A percentile compares a stretch with the other conserved stretches of the same genome.
Conservation (phyloP, 2,888 invertebrate species). For the Oeneis ivallda region DNA sequence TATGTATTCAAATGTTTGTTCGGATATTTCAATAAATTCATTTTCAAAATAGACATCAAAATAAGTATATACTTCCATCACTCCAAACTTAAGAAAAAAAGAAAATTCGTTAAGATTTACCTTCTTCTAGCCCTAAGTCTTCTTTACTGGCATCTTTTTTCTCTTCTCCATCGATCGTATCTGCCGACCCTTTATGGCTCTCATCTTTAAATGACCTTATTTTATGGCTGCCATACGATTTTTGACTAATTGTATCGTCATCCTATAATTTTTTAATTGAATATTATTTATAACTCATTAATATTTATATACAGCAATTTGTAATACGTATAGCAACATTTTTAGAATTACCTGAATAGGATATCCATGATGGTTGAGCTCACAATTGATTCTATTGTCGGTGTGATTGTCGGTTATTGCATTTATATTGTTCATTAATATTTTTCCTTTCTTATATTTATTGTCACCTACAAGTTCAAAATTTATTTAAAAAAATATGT, state of each 20-base stretch:
- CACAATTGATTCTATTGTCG: constrained; percentile 88
- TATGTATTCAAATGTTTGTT: too few species aligned
- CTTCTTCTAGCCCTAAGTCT: constrained; percentile 92
- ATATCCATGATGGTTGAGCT: constrained; percentile 87
- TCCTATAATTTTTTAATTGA: constrained; percentile 67
- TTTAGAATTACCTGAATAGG: constrained; percentile 76
- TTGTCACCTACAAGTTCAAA: constrained; percentile 84
- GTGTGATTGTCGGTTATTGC: constrained; percentile 88
- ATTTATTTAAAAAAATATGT: not conserved
- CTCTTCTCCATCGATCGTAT: constrained; percentile 92
- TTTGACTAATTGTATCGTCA: constrained; percentile 92
- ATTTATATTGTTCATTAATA: constrained; percentile 91
- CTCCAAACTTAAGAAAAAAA: not conserved
- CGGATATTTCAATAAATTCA: too few species aligned
- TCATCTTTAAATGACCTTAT: constrained; percentile 94
- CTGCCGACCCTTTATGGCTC: constrained; percentile 94
- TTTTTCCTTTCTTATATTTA: constrained; percentile 91
- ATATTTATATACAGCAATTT: not conserved
- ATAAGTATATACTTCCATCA: not conserved
- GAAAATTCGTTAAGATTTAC: constrained; percentile 53
- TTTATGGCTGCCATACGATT: constrained; percentile 95
- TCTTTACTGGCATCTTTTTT: constrained; percentile 95
- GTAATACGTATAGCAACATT: constrained; percentile 4
- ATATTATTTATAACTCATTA: not conserved
- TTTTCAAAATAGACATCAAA: not conserved